Evolutionary conservation across 2,888 invertebrate species (phyloP).

Genomic region (Rhamphomyia laevipes): DNA sequence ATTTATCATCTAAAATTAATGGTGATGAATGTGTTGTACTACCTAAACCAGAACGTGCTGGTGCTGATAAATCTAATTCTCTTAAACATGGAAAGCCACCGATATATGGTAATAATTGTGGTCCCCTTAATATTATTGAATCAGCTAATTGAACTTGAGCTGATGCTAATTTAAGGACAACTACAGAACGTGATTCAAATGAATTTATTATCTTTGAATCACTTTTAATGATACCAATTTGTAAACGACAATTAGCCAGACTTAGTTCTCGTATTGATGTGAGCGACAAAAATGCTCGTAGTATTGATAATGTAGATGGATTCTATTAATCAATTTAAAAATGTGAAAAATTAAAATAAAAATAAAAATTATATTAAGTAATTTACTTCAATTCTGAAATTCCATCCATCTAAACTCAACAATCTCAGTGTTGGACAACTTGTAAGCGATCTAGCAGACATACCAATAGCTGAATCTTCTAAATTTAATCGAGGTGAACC

Average conservation of each 20-base stretch:
- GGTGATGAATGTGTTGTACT: constrained; percentile 28
- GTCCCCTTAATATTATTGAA: constrained; percentile 38
- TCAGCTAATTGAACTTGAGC: constrained; percentile 41
- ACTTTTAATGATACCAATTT: constrained; percentile 31
- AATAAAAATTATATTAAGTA: background rate
- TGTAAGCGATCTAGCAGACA: constrained; percentile 24
- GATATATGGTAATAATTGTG: constrained; percentile 39
- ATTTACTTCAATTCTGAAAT: constrained; percentile 43
- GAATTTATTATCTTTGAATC: constrained; percentile 18
- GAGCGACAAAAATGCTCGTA: constrained; percentile 39
- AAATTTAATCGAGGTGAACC: constrained; percentile 42
- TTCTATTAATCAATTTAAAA: constrained; percentile 14
- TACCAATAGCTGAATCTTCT: constrained; percentile 37
- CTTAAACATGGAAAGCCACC: constrained; percentile 40
- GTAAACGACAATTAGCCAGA: constrained; percentile 41
- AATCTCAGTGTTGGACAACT: constrained; percentile 40
- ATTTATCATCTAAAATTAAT: constrained; percentile 40
- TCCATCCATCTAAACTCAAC: constrained; percentile 45
- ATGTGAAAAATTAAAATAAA: background rate
- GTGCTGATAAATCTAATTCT: constrained; percentile 40
- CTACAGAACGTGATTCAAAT: constrained; percentile 38
- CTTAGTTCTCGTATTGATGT: constrained; percentile 42
- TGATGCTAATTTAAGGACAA: constrained; percentile 40
- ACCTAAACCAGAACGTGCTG: constrained; percentile 37
- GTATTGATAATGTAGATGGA: constrained; percentile 35